Percentiles rank a stretch among this genome's conserved stretches.
phyloP scores from a whole-genome alignment of 2,888 invertebrate genomes.

The Melipona bicolor region DNA sequence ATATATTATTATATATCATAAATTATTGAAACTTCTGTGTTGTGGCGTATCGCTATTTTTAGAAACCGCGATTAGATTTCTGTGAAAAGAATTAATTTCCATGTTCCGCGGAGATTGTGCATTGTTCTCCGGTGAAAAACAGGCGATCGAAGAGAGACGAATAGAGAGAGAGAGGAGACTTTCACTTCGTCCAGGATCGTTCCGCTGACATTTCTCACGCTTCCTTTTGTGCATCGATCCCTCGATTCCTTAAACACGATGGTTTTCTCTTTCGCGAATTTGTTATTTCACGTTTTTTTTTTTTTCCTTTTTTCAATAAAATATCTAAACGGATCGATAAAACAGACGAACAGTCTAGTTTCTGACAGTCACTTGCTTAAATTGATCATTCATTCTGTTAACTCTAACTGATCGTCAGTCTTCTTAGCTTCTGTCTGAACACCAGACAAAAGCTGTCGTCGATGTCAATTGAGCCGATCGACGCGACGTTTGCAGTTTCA shows the following conservation, averaged over 20 bases:
- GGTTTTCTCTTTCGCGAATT: constrained; percentile 29
- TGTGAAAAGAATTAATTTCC: neutral
- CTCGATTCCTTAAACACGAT: constrained; percentile 1
- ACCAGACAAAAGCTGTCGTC: too few species aligned
- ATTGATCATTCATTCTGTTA: constrained; percentile 16
- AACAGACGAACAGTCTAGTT: neutral
- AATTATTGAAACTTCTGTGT: too few species aligned
- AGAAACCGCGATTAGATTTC: neutral
- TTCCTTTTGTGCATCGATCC: constrained; percentile 57
- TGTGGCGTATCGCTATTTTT: neutral
- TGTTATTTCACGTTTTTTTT: neutral
- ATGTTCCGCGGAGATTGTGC: neutral
- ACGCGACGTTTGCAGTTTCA: neutral
- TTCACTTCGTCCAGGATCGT: constrained; percentile 60
- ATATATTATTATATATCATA: too few species aligned
- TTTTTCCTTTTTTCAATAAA: too few species aligned
- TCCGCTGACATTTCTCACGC: constrained; percentile 55
- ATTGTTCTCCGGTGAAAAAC: constrained; percentile 18
- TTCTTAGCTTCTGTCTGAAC: neutral
- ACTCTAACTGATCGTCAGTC: neutral
- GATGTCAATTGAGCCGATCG: constrained; percentile 20
- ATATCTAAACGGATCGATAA: too few species aligned
- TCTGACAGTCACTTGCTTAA: constrained; percentile 18
- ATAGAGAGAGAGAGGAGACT: constrained; percentile 48
- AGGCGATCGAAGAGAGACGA: constrained; percentile 31